Evolutionary conservation across 2,888 invertebrate species (phyloP).

Genomic region (Heliconius cydno): DNA sequence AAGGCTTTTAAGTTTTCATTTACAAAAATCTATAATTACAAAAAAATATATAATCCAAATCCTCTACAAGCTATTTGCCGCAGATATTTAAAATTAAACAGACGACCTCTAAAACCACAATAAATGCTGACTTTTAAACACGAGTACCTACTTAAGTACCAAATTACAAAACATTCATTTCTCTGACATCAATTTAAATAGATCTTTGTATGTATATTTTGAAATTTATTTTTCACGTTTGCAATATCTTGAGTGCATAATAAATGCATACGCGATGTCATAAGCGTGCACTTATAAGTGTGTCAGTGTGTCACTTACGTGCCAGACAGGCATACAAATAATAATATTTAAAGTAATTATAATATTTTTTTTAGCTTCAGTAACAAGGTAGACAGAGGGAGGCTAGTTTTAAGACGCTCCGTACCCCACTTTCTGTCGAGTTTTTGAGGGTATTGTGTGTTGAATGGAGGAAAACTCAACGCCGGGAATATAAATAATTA

Average conservation of each 20-base stretch:
- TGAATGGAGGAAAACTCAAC: no score
- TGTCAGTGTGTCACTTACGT: constrained; percentile 34
- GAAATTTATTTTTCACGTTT: constrained; percentile 24
- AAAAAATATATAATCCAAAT: background rate
- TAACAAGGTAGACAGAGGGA: no score
- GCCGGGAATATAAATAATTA: no score
- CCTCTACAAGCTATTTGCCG: background rate
- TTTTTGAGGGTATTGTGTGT: no score
- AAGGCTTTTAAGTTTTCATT: no score
- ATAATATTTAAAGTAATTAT: constrained; percentile 16
- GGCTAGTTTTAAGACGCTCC: no score
- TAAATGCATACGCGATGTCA: constrained; percentile 30
- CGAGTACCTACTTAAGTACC: background rate
- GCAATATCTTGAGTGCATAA: constrained; percentile 30
- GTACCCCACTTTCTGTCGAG: no score
- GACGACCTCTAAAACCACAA: background rate
- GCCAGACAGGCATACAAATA: constrained; percentile 8
- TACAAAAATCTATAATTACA: background rate
- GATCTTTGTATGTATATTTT: constrained; percentile 21
- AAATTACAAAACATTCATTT: constrained; percentile 9
- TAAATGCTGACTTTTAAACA: background rate
- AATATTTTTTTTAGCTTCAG: no score
- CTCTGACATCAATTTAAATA: constrained; percentile 24
- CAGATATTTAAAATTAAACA: background rate
- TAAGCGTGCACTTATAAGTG: constrained; percentile 30